phyloP scores from a whole-genome alignment of 2,113 vertebrate genomes.

The rat (Rattus norvegicus) region DNA sequence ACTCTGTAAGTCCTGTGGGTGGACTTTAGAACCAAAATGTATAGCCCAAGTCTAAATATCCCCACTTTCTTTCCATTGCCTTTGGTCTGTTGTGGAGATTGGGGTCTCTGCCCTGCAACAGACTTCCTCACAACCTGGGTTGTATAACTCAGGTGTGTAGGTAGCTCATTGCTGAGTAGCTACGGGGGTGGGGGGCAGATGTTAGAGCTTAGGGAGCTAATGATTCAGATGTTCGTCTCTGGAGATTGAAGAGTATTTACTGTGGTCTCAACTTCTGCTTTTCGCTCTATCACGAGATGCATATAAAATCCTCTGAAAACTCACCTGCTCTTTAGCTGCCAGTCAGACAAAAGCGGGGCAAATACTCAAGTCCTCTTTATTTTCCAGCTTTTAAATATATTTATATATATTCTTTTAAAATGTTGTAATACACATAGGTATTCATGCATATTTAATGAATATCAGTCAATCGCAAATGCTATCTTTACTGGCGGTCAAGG shows the following conservation, averaged over 20 bases:
- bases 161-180: not conserved
- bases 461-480: not conserved
- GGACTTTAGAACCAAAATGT: not conserved
- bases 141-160: fast-evolving
- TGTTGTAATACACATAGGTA: not conserved
- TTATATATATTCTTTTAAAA: not conserved
- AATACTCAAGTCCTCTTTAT: not conserved
- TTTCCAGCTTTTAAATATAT: not conserved
- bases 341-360: not conserved
- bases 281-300: not conserved
- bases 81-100: not conserved
- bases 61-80: not conserved
- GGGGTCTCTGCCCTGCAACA: not conserved
- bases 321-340: not conserved
- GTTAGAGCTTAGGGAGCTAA: not conserved
- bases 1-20: not conserved
- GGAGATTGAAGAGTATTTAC: not conserved
- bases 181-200: too few species aligned
- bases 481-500: not conserved
- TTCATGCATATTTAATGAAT: not conserved
- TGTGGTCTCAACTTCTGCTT: not conserved
- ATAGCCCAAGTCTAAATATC: not conserved
- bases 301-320: not conserved
- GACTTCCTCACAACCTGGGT: too few species aligned
- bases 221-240: not conserved